Percentiles rank a stretch among this genome's conserved stretches.
These are phyloP conservation scores for Microplitis mediator DNA, from an alignment of 1,140 invertebrate genomes.

Conservation along the genomic window DNA sequence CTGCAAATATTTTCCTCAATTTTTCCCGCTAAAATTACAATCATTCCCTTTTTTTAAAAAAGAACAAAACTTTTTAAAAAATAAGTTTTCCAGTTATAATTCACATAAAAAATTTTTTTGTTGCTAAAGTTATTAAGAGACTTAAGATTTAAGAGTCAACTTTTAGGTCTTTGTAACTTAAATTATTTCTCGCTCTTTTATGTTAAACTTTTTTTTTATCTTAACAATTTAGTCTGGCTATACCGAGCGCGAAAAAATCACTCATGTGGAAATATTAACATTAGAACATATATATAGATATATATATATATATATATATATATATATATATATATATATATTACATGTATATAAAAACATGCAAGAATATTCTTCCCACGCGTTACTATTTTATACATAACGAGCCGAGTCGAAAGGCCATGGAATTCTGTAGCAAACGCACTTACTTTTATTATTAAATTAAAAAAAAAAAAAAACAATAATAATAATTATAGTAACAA, in stretches of 20 bases:
- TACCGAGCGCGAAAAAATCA: conserved; percentile 13
- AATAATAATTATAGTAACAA: background rate
- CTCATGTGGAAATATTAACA: background rate
- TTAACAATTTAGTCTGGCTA: background rate
- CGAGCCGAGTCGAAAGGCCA: conserved; percentile 12
- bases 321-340: background rate
- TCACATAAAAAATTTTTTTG: too few species aligned
- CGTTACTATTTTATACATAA: conserved; percentile 5
- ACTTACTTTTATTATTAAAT: background rate
- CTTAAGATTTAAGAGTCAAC: background rate
- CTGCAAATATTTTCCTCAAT: too few species aligned
- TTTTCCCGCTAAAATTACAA: too few species aligned
- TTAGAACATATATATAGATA: too few species aligned
- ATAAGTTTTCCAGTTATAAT: too few species aligned
- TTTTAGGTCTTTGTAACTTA: background rate
- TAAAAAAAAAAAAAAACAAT: background rate
- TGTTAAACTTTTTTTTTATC: background rate
- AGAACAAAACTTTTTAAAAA: too few species aligned
- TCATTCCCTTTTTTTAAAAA: too few species aligned
- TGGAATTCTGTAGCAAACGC: background rate
- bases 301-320: too few species aligned
- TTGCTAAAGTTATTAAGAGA: too few species aligned
- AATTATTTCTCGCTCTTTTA: background rate
- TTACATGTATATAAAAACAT: background rate
- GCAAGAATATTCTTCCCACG: conserved; percentile 15